A percentile compares a stretch with the other conserved stretches of the same genome.
Conservation (phyloP, 2,797 vertebrate genomes). For the Enteromius paludinosus region DNA sequence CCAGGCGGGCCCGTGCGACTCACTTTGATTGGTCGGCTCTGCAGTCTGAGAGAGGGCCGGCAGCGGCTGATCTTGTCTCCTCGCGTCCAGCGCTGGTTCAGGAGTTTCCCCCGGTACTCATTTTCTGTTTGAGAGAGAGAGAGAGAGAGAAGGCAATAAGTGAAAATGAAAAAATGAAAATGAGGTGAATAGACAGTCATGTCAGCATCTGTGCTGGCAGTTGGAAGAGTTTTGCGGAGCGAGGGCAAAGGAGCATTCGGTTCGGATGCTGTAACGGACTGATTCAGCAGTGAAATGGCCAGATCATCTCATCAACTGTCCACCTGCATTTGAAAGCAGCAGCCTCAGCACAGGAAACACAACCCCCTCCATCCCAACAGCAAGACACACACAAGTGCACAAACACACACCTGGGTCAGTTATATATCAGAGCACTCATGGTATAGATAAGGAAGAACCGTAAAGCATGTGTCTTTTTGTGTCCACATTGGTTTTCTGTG, state of each 20-base stretch:
- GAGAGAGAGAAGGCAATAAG: conserved; percentile 45
- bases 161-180: conserved; percentile 10
- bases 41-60: conserved; percentile 83
- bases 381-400: conserved; percentile 19
- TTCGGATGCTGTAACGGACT: conserved; percentile 41
- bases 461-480: not conserved
- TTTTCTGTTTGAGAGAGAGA: conserved; percentile 80
- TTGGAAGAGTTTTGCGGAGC: conserved; percentile 35
- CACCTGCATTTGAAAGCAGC: conserved; percentile 48
- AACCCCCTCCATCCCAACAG: not conserved
- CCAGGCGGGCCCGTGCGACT: conserved; percentile 65
- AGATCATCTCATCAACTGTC: conserved; percentile 53
- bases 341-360: conserved; percentile 44
- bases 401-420: conserved; percentile 18
- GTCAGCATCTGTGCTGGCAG: conserved; percentile 41
- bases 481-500: not conserved
- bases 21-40: conserved; percentile 88
- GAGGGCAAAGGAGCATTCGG: conserved; percentile 21
- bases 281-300: conserved; percentile 58
- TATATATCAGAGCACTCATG: not conserved
- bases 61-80: conserved; percentile 91
- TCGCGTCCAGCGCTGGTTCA: conserved; percentile 95
- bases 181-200: conserved; percentile 18
- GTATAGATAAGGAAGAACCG: not conserved
- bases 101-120: conserved; percentile 95